Base-by-base conservation (phyloP, 2,113 vertebrate genomes). In the Pseudorectes ferrugineus region DNA sequence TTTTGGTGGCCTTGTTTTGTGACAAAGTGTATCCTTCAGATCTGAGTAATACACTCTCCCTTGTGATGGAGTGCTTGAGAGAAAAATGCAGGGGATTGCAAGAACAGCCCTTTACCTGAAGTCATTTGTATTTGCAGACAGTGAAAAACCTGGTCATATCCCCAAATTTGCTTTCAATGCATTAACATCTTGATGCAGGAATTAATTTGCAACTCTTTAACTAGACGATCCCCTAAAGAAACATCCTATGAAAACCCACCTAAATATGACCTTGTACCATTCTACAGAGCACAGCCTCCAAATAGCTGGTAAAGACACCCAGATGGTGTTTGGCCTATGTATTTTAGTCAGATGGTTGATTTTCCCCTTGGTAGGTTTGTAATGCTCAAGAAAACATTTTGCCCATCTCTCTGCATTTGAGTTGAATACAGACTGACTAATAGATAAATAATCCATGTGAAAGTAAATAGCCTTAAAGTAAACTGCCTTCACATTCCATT, bases 401-500 rank as follows among this genome's bases (percentile, higher is more conserved):
- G 96, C 96, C 97, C 96, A 96, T 98, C 97, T 98, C 97, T 98
- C 97, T 97, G 97, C 96, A 97, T 98, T 97, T 98, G 96, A 98
- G 96, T 96, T 94, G 96, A 98, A 98, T 97, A 95, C 95, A 98
- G 97, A 98, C 97, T 98, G 97, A 97, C 97, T 98, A 98, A 98
- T 93, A 98, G 97, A 97, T 97, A 98, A 98, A 98, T 97, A 98
- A 97, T 98, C 97, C 63, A 74, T 93, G 92, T 90, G 97, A 97
- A 97, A 97, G 97, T 97, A 98, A 98, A 98, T 97, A 98, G 97
- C 97, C 96, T 97, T 97, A 98, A 98, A 97, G 96, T 97, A 98
- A 97, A 98, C 98, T 97, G 97, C 96, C 97, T 98, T 98, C 97
- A 98, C 98, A 98, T 98, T 97, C 97, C 97, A 98, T 96, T 98